A percentile compares a stretch with the other conserved stretches of the same genome.
phyloP scores from a whole-genome alignment of 2,888 invertebrate species.

The Eumerus sabulonum region DNA sequence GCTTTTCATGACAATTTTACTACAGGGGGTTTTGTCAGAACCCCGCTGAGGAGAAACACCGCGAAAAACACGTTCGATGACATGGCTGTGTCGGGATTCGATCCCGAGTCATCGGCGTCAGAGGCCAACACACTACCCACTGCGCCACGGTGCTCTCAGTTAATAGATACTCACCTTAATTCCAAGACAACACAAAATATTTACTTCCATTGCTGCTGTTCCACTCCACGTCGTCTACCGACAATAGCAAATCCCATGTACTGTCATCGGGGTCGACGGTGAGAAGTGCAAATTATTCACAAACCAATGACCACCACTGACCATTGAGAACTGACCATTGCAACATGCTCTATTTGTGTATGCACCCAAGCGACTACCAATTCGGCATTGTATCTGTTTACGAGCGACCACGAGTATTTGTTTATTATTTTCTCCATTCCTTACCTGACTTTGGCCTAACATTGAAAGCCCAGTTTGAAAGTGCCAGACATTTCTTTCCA shows the following conservation, averaged over 20 bases:
- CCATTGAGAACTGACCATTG: conserved; percentile 23
- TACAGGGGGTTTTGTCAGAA: no score
- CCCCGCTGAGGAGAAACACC: no score
- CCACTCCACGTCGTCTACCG: neutral
- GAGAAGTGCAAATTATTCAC: neutral
- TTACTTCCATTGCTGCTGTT: conserved; percentile 26
- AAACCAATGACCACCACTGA: conserved; percentile 11
- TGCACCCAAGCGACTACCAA: conserved; percentile 36
- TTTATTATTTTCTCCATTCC: conserved; percentile 58
- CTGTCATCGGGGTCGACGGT: conserved; percentile 1
- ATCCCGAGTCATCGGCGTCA: no score
- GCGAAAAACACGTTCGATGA: no score
- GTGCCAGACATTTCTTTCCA: conserved; percentile 46
- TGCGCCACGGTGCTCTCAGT: no score
- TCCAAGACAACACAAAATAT: neutral
- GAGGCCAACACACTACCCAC: no score
- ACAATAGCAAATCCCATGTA: conserved; percentile 18
- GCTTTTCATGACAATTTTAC: no score
- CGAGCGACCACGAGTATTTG: conserved; percentile 1
- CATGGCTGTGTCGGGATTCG: no score
- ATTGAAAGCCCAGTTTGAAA: conserved; percentile 53
- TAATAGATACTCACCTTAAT: neutral
- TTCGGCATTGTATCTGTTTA: conserved; percentile 38
- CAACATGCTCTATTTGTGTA: conserved; percentile 26
- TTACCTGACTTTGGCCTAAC: conserved; percentile 38